Evolutionary conservation across 2,797 vertebrate species (phyloP).

Genomic region (Periparus ater): DNA sequence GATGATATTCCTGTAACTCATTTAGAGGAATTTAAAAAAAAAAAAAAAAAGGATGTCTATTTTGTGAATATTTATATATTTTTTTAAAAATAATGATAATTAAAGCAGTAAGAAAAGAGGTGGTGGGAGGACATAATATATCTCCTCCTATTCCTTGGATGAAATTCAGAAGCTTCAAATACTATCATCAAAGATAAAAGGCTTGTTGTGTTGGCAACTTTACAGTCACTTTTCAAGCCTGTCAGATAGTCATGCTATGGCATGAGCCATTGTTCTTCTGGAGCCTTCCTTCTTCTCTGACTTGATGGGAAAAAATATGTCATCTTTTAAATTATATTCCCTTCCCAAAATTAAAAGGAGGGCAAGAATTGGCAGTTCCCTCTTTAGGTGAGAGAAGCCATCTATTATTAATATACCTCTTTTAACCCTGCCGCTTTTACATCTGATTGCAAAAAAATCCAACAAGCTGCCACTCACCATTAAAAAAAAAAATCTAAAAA

Average conservation of each 20-base stretch:
- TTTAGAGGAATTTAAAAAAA: background rate
- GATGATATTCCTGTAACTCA: slow-evolving; percentile 16
- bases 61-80: slow-evolving; percentile 23
- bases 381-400: slow-evolving; percentile 38
- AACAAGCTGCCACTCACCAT: slow-evolving; percentile 31
- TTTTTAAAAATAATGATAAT: slow-evolving; percentile 53
- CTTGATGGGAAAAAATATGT: slow-evolving; percentile 38
- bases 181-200: slow-evolving; percentile 61
- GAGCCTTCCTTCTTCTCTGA: slow-evolving; percentile 18
- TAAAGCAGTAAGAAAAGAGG: slow-evolving; percentile 25
- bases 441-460: slow-evolving; percentile 42
- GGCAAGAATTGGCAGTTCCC: slow-evolving; percentile 53
- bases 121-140: slow-evolving; percentile 14
- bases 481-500: background rate
- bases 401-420: slow-evolving; percentile 54
- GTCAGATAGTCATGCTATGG: slow-evolving; percentile 61
- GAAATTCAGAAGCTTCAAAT: slow-evolving; percentile 61
- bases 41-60: background rate
- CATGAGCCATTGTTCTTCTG: slow-evolving; percentile 64
- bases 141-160: slow-evolving; percentile 39
- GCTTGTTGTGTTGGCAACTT: slow-evolving; percentile 54
- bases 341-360: slow-evolving; percentile 51
- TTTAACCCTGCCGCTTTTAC: slow-evolving; percentile 42
- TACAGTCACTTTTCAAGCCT: slow-evolving; percentile 46
- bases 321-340: slow-evolving; percentile 41